Evolutionary conservation across 2,888 invertebrate species (phyloP), one percentile per base, ranked within the genome.

Genomic region (Drosophila nr. fundita): DNA sequence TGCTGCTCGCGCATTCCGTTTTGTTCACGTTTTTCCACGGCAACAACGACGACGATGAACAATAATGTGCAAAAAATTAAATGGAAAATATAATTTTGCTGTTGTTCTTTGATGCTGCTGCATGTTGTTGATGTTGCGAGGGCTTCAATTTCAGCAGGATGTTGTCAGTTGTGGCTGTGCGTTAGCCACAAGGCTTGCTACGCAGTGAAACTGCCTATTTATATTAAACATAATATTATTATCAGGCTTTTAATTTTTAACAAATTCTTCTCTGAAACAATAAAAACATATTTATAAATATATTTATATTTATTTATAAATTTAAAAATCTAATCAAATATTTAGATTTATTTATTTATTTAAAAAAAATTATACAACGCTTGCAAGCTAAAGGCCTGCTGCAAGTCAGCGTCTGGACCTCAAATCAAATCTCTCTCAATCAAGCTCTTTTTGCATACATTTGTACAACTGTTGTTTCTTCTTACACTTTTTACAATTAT

Each of bases 1-100:
- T 58, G 24, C 55, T 67, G 59, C 42, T 78, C 48, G 67, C 65
- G 62, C 60, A 68, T 73, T 78, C 36, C 55, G 76, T 48, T 76
- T 76, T 58, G 54, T 60, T 70, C 68, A 66, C 68, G 62, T 68
- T 76, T 73, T 65, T 48, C 36, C 59, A 68, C 48, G 48, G 18
- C 50, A 42, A 32, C 58, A 15, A 62, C 62, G 27, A 53, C 74
- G 7, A 34, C 74, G 27, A 68, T 50, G 27, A 34, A 24, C 67
- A 68, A 76, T 62, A 68, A 78, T 67, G 73, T 72, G 69, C 65
- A 70, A 68, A 73, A 78, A 76, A 73, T 63, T 64, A 69, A 79
- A 78, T 59, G 62, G 38, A 66, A 78, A 73, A 76, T 69, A 73
- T 53, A 69, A 78, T 67, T 64, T 68, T 42, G 38, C 45, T 62